phyloP scores from a whole-genome alignment of 2,113 vertebrate species.

The Cacatua alba region DNA sequence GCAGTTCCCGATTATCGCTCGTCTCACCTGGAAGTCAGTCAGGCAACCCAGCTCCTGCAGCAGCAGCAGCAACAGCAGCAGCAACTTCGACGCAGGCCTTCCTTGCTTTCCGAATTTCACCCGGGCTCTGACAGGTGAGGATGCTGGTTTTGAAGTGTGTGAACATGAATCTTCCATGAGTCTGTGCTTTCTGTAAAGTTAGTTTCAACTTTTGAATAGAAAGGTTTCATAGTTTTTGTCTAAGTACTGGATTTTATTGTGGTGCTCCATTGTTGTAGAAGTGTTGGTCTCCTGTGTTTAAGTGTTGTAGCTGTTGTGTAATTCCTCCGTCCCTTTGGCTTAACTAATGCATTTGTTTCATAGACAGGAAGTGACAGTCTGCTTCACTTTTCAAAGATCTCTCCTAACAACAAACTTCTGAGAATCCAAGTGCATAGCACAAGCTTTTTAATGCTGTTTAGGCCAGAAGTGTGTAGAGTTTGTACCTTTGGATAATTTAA shows the following conservation, averaged over 20 bases:
- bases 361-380: background rate
- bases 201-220: background rate
- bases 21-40: constrained; percentile 86
- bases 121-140: constrained; percentile 92
- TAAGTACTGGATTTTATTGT: background rate
- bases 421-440: background rate
- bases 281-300: background rate
- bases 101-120: constrained; percentile 95
- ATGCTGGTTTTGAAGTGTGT: background rate
- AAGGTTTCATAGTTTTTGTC: background rate
- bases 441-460: background rate
- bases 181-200: background rate
- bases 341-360: background rate
- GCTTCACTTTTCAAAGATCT: background rate
- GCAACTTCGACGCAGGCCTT: constrained; percentile 89
- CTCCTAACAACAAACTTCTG: background rate
- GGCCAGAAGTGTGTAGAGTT: background rate
- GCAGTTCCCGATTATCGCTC: constrained; percentile 90
- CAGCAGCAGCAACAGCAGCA: constrained; percentile 83
- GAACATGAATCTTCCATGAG: background rate
- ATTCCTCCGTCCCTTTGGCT: background rate
- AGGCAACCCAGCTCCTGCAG: constrained; percentile 81
- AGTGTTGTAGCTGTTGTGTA: background rate
- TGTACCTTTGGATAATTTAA: background rate
- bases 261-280: background rate